A percentile compares a stretch with the other conserved stretches of the same genome.
Conservation (phyloP, 2,888 invertebrate species). For the Neoscelio sp. region DNA sequence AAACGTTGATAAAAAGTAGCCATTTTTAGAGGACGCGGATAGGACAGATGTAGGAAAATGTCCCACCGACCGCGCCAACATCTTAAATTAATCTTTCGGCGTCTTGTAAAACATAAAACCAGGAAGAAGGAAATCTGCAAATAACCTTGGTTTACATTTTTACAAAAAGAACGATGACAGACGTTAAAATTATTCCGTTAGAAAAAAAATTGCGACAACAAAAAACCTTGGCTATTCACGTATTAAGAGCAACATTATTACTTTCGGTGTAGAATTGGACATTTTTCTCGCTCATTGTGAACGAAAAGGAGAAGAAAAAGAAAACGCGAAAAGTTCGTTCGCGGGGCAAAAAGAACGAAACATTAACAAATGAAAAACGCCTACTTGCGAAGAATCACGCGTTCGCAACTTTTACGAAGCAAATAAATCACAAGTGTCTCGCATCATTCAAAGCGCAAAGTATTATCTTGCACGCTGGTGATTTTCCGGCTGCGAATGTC, state of each 20-base stretch:
- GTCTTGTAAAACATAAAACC: too few species aligned
- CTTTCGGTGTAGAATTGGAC: conserved; percentile 17
- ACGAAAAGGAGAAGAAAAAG: conserved; percentile 25
- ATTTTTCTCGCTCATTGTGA: conserved; percentile 27
- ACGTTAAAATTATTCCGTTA: background rate
- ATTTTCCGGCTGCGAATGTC: conserved; percentile 49
- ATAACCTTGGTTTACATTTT: too few species aligned
- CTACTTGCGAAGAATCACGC: conserved; percentile 44
- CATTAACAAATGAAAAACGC: conserved; percentile 60
- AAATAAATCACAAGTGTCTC: conserved; percentile 59
- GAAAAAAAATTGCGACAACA: background rate
- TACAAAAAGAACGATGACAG: background rate
- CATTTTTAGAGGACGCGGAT: too few species aligned
- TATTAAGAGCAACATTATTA: conserved; percentile 37
- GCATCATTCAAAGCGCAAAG: conserved; percentile 39
- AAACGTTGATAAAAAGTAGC: too few species aligned
- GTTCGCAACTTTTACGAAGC: conserved; percentile 53
- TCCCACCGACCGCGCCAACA: too few species aligned
- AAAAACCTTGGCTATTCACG: conserved; percentile 17
- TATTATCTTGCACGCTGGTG: conserved; percentile 48
- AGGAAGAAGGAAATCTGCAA: too few species aligned
- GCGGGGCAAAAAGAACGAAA: conserved; percentile 23
- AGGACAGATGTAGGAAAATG: too few species aligned
- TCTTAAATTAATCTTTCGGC: too few species aligned
- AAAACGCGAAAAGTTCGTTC: conserved; percentile 28